Base-by-base conservation (phyloP, 2,888 invertebrate genomes). In the Nymphalis c-album region DNA sequence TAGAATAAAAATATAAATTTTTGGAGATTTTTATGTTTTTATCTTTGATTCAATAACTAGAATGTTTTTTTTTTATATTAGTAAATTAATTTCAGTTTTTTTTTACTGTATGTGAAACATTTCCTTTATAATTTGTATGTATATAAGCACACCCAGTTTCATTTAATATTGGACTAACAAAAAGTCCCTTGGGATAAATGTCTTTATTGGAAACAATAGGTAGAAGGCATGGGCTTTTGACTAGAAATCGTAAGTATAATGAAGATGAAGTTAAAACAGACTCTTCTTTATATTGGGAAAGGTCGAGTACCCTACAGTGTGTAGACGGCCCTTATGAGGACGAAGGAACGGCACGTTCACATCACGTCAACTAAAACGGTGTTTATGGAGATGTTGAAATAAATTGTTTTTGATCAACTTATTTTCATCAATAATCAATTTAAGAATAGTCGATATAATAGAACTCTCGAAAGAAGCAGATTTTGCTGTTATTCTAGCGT, bases 241-340 rank as follows among this genome's bases (percentile, higher is more conserved):
- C 87, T 87, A 86, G 86, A 79, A 77, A 77, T 66, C 68, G 72
- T 73, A 76, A 83, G 84, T 81, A 78, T 76, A 78, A 79, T 78
- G 78, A 80, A 86, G 88, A 90, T 88, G 85, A 85, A 88, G 88
- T 88, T 90, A 89, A 84, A 85, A 87, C 86, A 86, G 86, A 85
- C 80, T 78, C 87, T 83, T 85, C 86, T 88, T 88, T 87, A 87
- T 85, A 87, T 89, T 87, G 85, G 83, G 87, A 85, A 90, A 89
- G 88, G 90, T 90, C 87, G 88, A 91, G 90, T 60, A 80, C 87
- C 83, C 90, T 90, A 86, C 85, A 86, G 63, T 68, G 77, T 80
- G 81, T 81, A 85, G 86, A 86, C 85, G 81, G 79, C 78, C 78
- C 89, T 88, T 80, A 70, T 75, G 77, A 78, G 75, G 75, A 73